Base-by-base conservation (phyloP, 2,797 vertebrate species). In the Hydrophis major region DNA sequence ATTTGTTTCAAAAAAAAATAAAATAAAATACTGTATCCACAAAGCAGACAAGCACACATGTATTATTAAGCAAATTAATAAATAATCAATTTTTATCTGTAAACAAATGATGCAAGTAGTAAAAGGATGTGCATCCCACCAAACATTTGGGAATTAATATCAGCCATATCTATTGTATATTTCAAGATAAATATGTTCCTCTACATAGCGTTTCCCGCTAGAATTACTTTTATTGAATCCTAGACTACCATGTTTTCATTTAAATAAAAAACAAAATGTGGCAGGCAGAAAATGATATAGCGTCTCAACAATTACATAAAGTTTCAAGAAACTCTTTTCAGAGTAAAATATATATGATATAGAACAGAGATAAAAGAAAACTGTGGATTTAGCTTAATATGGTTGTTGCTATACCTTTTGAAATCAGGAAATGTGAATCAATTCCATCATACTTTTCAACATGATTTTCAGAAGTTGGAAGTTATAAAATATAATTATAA, bases 361-460 rank as follows among this genome's bases (percentile, higher is more conserved):
- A 88, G 78, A 27, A 87, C 20, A 69, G 47, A 74, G 42, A 28
- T 10, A 93, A 87, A 42, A 55, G 61, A 56, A 86, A 91, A 83
- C 42, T 91, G 2, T 56, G 57, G 90, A 93, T 91, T 91, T 93
- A 50, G 66, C 87, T 91, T 89, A 88, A 91, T 53, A 22, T n/a
- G 32, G 20, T 88, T 22, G n/a, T 61, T 50, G 69, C 57, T 78
- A 11, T 56, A 86, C 18, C n/a, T 61, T 78, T n/a, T 88, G 47
- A 4, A 13, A 78, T n/a, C 27, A 88, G 4, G 11, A 42, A 88
- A 16, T 74, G 7, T 74, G 47, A 63, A 63, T 66, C 90, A 86
- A 57, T 66, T 88, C n/a, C 16, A 55, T 53, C 32, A 16, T 56
- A 91, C 55, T 57, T 86, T 18, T 63, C 86, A 78, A 16, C 37